Conservation (phyloP, 2,797 vertebrate species). For the Echeneis naucrates region DNA sequence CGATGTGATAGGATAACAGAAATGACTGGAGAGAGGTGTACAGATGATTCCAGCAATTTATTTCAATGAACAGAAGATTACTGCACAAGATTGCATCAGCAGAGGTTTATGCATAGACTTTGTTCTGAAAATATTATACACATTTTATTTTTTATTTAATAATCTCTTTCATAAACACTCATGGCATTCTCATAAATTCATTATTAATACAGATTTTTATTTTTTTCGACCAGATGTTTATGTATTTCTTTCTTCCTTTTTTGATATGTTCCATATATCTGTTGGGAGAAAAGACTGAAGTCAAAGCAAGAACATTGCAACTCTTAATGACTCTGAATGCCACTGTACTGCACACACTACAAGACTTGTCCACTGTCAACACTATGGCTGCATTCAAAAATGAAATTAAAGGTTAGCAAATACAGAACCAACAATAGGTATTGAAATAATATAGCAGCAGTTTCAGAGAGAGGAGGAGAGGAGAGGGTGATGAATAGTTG, state of each 20-base stretch:
- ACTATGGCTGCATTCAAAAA: slow-evolving; percentile 75
- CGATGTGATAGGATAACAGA: slow-evolving; percentile 1
- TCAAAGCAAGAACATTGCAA: slow-evolving; percentile 61
- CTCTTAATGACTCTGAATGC: slow-evolving; percentile 61
- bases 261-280: slow-evolving; percentile 58
- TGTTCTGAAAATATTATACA: slow-evolving; percentile 80
- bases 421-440: slow-evolving; percentile 42
- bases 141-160: slow-evolving; percentile 43
- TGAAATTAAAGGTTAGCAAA: slow-evolving; percentile 36
- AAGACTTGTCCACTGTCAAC: slow-evolving; percentile 77
- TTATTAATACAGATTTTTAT: slow-evolving; percentile 37
- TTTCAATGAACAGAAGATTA: slow-evolving; percentile 77
- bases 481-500: slow-evolving; percentile 20
- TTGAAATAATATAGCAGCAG: slow-evolving; percentile 59
- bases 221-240: slow-evolving; percentile 24
- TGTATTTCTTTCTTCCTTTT: slow-evolving; percentile 29
- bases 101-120: slow-evolving; percentile 82
- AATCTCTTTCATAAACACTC: slow-evolving; percentile 62
- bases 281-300: slow-evolving; percentile 48
- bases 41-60: slow-evolving; percentile 75
- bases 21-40: slow-evolving; percentile 38
- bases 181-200: slow-evolving; percentile 54
- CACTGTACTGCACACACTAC: slow-evolving; percentile 76
- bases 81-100: slow-evolving; percentile 81
- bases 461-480: slow-evolving; percentile 41